Evolutionary conservation across 2,797 vertebrate genomes (phyloP).

Genomic region (Coccyzus lansbergi): DNA sequence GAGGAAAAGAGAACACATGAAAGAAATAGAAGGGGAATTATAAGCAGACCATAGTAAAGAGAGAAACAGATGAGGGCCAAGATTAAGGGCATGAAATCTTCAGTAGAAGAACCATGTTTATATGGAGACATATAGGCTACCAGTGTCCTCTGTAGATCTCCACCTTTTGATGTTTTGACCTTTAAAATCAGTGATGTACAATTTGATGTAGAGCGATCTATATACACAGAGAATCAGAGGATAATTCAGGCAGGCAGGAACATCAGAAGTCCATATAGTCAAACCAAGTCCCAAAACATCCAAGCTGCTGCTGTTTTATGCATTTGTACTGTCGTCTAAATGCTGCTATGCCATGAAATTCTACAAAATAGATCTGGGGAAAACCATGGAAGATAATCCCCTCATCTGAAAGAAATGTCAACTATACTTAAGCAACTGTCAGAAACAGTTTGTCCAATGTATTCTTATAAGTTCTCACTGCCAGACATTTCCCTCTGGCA

Average conservation of each 20-base stretch:
- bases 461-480: not conserved
- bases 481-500: not conserved
- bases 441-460: not conserved
- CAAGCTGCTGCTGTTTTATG: not conserved
- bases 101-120: not conserved
- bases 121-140: not conserved
- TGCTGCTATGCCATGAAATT: not conserved
- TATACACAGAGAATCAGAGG: not conserved
- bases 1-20: not conserved
- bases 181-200: not conserved
- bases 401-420: not conserved
- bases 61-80: not conserved
- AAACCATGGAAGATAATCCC: not conserved
- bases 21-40: not conserved
- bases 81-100: not conserved
- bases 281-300: not conserved
- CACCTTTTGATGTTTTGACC: not conserved
- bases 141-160: not conserved
- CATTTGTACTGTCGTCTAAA: not conserved
- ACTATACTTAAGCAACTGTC: not conserved
- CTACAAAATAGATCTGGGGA: not conserved
- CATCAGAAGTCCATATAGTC: not conserved
- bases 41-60: not conserved
- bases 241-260: not conserved
- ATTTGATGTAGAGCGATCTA: not conserved